phyloP scores from a whole-genome alignment of 2,888 invertebrate species.

The Lasioglossum oenotherae region DNA sequence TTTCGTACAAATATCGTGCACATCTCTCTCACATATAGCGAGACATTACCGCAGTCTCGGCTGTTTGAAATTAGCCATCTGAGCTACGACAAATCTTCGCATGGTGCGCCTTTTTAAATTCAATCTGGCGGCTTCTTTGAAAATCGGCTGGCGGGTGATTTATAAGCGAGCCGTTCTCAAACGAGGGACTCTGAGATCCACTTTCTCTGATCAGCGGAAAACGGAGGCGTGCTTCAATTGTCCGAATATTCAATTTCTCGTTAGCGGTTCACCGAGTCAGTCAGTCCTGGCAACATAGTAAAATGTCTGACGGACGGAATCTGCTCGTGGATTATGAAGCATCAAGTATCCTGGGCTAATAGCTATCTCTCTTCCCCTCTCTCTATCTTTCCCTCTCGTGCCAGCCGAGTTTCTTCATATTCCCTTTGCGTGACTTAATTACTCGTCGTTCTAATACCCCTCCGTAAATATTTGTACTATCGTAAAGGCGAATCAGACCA shows the following conservation, averaged over 20 bases:
- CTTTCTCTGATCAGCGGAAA: not conserved
- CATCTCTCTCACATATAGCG: not conserved
- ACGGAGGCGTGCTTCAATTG: not conserved
- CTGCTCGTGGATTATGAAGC: conserved; percentile 41
- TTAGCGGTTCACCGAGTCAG: not conserved
- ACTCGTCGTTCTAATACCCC: conserved; percentile 53
- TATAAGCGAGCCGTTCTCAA: not conserved
- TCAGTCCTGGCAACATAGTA: not conserved
- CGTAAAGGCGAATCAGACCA: conserved; percentile 24
- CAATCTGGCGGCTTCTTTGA: not conserved
- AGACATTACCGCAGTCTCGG: not conserved
- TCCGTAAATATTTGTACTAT: conserved; percentile 51
- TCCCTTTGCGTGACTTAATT: conserved; percentile 59
- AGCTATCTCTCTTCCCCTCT: conserved; percentile 35
- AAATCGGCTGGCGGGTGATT: not conserved
- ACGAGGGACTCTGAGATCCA: not conserved
- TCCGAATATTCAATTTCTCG: conserved; percentile 2
- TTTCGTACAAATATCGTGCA: not conserved
- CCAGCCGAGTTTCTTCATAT: conserved; percentile 35
- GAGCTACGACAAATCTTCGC: not conserved
- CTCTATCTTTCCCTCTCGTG: not conserved
- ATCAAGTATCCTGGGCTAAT: conserved; percentile 15
- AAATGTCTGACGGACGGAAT: conserved; percentile 17
- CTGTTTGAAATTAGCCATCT: not conserved
- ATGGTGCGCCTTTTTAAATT: not conserved